A percentile compares a stretch with the other conserved stretches of the same genome.
Evolutionary conservation across 1,140 invertebrate species (phyloP).

Genomic region (Stenopsyche tienmushanensis): DNA sequence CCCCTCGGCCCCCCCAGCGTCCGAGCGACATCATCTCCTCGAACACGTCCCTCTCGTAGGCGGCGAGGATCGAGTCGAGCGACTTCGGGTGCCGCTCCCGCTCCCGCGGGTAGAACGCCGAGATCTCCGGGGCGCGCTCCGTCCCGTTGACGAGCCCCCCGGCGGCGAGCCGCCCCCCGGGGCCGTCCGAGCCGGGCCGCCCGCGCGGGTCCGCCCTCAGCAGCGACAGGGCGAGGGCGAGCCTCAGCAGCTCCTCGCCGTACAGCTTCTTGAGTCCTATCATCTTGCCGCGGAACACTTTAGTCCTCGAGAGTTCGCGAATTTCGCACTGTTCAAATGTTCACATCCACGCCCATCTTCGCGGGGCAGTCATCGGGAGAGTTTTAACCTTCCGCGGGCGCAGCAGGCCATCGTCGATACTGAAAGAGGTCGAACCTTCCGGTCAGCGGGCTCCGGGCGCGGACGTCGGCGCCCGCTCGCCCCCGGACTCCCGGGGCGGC

Average conservation of each 20-base stretch:
- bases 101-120: slow-evolving; percentile 57
- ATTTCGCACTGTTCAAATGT: not conserved
- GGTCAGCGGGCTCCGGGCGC: too few relatives aligned
- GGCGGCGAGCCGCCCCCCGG: slow-evolving; percentile 52
- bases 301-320: slow-evolving; percentile 1
- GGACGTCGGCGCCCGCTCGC: too few relatives aligned
- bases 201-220: slow-evolving; percentile 72
- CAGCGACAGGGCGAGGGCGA: slow-evolving; percentile 75
- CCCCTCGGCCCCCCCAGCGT: slow-evolving; percentile 48
- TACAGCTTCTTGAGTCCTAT: slow-evolving; percentile 74
- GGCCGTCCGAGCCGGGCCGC: slow-evolving; percentile 54
- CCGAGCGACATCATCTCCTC: slow-evolving; percentile 74
- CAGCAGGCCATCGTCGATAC: too few relatives aligned
- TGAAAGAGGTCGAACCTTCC: too few relatives aligned
- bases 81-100: slow-evolving; percentile 72
- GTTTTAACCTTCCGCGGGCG: too few relatives aligned
- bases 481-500: too few relatives aligned
- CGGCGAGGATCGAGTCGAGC: slow-evolving; percentile 68
- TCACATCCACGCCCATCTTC: not conserved
- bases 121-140: slow-evolving; percentile 61
- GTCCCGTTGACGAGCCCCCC: slow-evolving; percentile 64
- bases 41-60: slow-evolving; percentile 73
- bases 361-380: too few relatives aligned
- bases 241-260: slow-evolving; percentile 74
- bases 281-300: slow-evolving; percentile 61